phyloP scores from a whole-genome alignment of 2,888 invertebrate genomes.

The Lepidocyrtoides sp. region DNA sequence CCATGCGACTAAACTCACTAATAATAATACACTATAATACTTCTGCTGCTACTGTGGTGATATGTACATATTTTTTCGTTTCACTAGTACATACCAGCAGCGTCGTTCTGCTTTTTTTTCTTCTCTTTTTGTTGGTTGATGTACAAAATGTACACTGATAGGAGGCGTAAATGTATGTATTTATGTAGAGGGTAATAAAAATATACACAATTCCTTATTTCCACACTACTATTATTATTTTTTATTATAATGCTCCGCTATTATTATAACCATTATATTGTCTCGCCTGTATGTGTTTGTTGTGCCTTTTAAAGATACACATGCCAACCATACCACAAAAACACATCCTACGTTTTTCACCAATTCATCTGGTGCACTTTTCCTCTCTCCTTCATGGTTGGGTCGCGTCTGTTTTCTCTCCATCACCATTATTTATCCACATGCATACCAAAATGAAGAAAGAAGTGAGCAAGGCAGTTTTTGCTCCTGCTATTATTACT shows the following conservation, averaged over 20 bases:
- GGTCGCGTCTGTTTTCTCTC: conserved; percentile 50
- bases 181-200: neutral
- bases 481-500: neutral
- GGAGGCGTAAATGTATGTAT: neutral
- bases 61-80: no score
- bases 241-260: neutral
- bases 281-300: neutral
- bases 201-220: neutral
- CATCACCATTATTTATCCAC: conserved; percentile 27
- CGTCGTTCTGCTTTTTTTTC: neutral
- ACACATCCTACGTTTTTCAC: conserved; percentile 12
- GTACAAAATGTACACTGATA: neutral
- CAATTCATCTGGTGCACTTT: conserved; percentile 24
- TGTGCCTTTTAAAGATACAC: neutral
- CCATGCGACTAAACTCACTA: conserved; percentile 1
- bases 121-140: neutral
- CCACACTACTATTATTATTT: conserved; percentile 1
- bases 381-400: neutral
- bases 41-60: no score
- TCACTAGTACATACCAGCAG: no score
- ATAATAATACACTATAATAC: no score
- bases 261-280: neutral
- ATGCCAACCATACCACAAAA: conserved; percentile 7
- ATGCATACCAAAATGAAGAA: neutral
- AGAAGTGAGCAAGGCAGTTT: neutral